These are phyloP conservation scores for Hirtodrosophila cameraria DNA, from an alignment of 2,888 invertebrate species.

Conservation along the genomic window DNA sequence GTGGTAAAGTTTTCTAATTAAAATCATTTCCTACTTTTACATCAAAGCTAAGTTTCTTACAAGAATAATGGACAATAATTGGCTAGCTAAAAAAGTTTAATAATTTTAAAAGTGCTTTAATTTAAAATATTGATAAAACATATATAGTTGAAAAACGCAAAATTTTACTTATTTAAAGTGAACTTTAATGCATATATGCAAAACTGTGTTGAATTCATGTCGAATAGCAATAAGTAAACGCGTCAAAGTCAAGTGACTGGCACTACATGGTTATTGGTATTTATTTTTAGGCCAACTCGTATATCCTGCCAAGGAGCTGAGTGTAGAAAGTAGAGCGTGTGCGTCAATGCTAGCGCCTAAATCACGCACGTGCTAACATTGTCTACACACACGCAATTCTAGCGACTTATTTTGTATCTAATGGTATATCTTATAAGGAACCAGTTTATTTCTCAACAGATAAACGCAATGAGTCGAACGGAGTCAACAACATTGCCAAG, in stretches of 20 bases:
- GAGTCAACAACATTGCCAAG: constrained; percentile 32
- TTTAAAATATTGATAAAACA: too few relatives aligned
- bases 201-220: constrained; percentile 35
- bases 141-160: not conserved
- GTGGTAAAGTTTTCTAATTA: constrained; percentile 31
- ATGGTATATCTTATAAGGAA: constrained; percentile 2
- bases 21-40: too few relatives aligned
- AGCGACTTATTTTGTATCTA: not conserved
- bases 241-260: constrained; percentile 15
- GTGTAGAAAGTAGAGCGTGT: constrained; percentile 27
- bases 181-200: not conserved
- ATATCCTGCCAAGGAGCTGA: constrained; percentile 1
- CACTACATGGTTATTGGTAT: constrained; percentile 16
- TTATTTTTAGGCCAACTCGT: constrained; percentile 14
- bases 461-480: constrained; percentile 70
- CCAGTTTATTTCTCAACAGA: constrained; percentile 48
- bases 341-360: constrained; percentile 39
- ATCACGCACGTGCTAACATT: constrained; percentile 34
- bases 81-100: too few relatives aligned
- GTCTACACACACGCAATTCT: constrained; percentile 27
- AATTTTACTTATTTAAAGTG: not conserved
- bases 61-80: too few relatives aligned
- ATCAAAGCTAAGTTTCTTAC: too few relatives aligned
- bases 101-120: too few relatives aligned
- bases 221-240: constrained; percentile 25